Base-by-base conservation (phyloP, 2,888 invertebrate genomes). In the Eupelmus urozonus region DNA sequence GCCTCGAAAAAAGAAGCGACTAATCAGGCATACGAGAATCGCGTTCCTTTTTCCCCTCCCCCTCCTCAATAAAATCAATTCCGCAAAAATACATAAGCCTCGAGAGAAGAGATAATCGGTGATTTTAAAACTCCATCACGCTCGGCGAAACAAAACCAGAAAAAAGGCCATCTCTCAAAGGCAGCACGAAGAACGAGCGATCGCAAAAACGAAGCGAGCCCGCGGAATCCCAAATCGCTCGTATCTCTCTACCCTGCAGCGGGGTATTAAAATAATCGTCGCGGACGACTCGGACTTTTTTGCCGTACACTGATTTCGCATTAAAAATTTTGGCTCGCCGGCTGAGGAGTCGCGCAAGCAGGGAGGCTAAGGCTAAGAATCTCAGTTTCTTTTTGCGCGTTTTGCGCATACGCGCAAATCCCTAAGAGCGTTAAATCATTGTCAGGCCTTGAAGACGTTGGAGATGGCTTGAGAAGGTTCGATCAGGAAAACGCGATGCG, bases 261-360 rank as follows among this genome's bases (percentile, higher is more conserved):
- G n/a, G 53, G 55, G 55, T 63, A 73, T 65, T 40, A 65, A 63
- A 55, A 45, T 55, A 73, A 73, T 73, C 72, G 51, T n/a, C n/a
- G 18, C 29, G 11, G 13, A 16, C 27, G 62, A 72, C 16, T 55
- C 16, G 34, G 53, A 18, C 51, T 62, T 40, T 53, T 71, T 34
- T 71, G 34, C 55, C 9, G 34, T 13, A 27, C 63, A 55, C 27
- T 16, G 63, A 63, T 65, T 73, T 73, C 72, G 40, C 72, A 63
- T 73, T 57, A 73, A 73, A 73, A 59, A 66, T 74, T 65, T n/a
- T 34, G 5, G 45, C 40, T 42, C 49, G 2, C 34, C 23, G 25
- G 13, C 49, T 3, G 18, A 25, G 1, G 13, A 34, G 34, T 20
- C 11, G 5, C 25, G 4, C 1, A 16, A 11, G 11, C 4, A 4